Base-by-base conservation (phyloP, 1,140 invertebrate species). In the Drosophila insularis region DNA sequence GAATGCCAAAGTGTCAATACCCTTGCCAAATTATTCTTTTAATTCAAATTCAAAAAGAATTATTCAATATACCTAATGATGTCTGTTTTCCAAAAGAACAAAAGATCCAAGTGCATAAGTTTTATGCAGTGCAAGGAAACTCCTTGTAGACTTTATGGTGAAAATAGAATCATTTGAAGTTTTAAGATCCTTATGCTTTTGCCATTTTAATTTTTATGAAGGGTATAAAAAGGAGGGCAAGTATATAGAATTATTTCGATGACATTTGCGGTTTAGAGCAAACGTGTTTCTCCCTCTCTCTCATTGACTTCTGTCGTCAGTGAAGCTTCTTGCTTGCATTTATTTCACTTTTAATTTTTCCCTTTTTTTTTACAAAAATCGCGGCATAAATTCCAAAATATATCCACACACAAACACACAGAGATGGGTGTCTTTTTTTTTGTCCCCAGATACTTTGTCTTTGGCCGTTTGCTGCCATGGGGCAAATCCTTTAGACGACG, bases 401-500 rank as follows among this genome's bases (percentile, higher is more conserved):
- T 66, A 46, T 79, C 76, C 78, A 73, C 62, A 68, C 63, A 66
- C 39, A 58, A 27, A 40, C 14, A 50, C 21, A 13, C 27, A 55
- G 61, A 37, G 35, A 37, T 60, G 65, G 14, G 17, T 50, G 55
- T 71, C 27, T 60, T n/a, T 2, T 11, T 37, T 37, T 68, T 59
- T 62, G 27, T 72, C 63, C 62, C 50, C 67, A 77, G 74, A 74
- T 77, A 87, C 82, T 86, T 86, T 86, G 81, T 86, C 81, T 87
- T 87, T 82, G 79, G 71, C 50, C 58, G 66, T 54, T 63, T 55
- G 70, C 78, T 81, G 79, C 71, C 63, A 55, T 87, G 71, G 74
- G 73, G 82, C 82, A 79, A 86, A 81, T 86, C 82, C 82, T 81
- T 86, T 87, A 70, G 82, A 87, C 78, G 69, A 87, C 82, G 66